These are phyloP conservation scores for Pangasius krempfi DNA, from an alignment of 2,797 vertebrate species.

Conservation along the genomic window DNA sequence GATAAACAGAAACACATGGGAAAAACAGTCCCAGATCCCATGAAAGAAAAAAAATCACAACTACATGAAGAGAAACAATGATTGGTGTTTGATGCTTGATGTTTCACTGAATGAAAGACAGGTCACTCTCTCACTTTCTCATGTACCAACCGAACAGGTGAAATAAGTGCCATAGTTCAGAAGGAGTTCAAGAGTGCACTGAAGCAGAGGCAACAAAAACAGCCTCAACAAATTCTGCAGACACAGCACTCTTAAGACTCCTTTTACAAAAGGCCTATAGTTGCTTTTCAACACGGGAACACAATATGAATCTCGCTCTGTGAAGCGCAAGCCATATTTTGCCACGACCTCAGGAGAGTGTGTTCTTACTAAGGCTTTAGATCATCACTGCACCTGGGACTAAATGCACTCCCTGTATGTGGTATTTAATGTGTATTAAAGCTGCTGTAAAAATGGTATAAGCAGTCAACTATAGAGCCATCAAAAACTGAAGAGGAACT, in stretches of 20 bases:
- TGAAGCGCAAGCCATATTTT: slow-evolving; percentile 65
- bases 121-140: background rate
- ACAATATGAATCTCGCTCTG: slow-evolving; percentile 48
- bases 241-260: background rate
- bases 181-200: slow-evolving; percentile 36
- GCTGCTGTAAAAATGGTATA: background rate
- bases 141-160: background rate
- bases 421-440: background rate
- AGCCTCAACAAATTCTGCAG: background rate
- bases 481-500: background rate
- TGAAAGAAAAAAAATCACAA: background rate
- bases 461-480: background rate
- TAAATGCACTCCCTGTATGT: slow-evolving; percentile 48
- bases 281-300: background rate
- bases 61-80: background rate
- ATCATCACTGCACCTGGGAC: background rate
- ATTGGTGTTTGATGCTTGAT: background rate
- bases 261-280: slow-evolving; percentile 27
- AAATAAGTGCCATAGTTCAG: slow-evolving; percentile 44
- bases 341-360: slow-evolving; percentile 20
- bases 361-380: background rate
- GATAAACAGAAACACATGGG: background rate
- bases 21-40: background rate
- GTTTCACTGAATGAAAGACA: background rate
- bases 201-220: slow-evolving; percentile 17